Evolutionary conservation across 2,797 vertebrate genomes (phyloP), one percentile per base, ranked within the genome.

Genomic region (Acanthurus tractus): DNA sequence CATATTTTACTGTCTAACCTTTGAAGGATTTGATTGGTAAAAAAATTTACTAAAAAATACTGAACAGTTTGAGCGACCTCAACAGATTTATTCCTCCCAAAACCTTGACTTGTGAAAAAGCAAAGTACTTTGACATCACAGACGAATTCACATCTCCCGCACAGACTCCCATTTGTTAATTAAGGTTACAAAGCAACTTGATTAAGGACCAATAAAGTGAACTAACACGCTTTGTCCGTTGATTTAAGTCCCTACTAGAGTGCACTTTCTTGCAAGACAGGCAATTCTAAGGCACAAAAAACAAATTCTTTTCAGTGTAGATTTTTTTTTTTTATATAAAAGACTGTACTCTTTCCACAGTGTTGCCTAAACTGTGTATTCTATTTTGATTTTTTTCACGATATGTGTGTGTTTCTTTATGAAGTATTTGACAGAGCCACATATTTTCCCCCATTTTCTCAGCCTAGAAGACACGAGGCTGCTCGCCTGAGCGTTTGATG

Each of bases 401-500:
- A 3, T 34, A 34, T 34, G 29, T 34, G 29, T 34, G 29, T 34
- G 29, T 34, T 34, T 34, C 6, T 34, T 34, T 34, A 34, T 34
- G 6, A 34, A 34, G 29, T 34, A 34, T 34, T 34, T 34, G 29
- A 34, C 6, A 34, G 6, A 34, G 29, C 29, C 12, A 34, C 10
- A 13, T n/a, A 20, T 42, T 45, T 34, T 14, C 36, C 11, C 6
- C 10, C 48, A 29, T 34, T 13, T 46, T 52, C 36, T 40, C 9
- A 29, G 44, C 18, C 8, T 34, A 17, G 10, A 48, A 11, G 49
- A 64, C 64, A 66, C 17, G 8, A 57, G 71, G 25, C 34, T n/a
- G 34, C 29, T 34, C 56, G 23, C 25, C 46, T 4, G 13, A 56
- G 65, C 20, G 8, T 85, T 68, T 81, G 36, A 85, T 62, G 40